Base-by-base conservation (phyloP, 2,113 vertebrate genomes). In the Psammodynastes pulverulentus region DNA sequence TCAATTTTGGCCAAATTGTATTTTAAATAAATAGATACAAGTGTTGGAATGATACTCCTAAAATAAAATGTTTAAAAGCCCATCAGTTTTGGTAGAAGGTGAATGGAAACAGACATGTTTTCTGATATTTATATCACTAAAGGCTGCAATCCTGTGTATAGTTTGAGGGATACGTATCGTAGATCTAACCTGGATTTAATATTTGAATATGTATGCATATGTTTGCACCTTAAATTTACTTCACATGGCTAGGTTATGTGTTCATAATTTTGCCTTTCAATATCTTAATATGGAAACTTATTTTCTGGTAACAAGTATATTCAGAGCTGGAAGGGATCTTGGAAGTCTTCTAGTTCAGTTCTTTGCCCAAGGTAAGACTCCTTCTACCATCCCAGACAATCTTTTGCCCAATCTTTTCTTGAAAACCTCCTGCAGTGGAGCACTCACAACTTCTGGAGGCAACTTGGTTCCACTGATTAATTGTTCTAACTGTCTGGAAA, bases 201-300 rank as follows among this genome's bases (percentile, higher is more conserved):
- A 34, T 67, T n/a, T 67, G 62, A 67, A n/a, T 67, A 67, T 67
- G n/a, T n/a, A 67, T 34, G 62, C 62, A 34, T 67, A 15, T n/a
- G 15, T 67, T 62, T 26, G 24, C 2, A 46, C 45, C 86, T 43
- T 49, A 34, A 86, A 87, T 43, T n/a, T 72, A 49, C 48, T 29
- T 85, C 45, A 23, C 46, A 29, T 79, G 46, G 5, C 9, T 72
- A 58, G 54, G 51, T 90, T 23, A 84, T 43, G 92, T 92, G 92
- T 92, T 15, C 8, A n/a, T 89, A 92, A 58, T 91, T 92, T 95
- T 95, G 89, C 84, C 72, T 39, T 96, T 86, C 34, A 62, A 43
- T 54, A 43, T 54, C 26, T 94, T 92, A 95, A 87, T 79, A 92
- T 88, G 89, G 90, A 95, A 87, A 3, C 91, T 45, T 93, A 90